Evolutionary conservation across 2,888 invertebrate genomes (phyloP).

Genomic region (Drosophila quinaria): DNA sequence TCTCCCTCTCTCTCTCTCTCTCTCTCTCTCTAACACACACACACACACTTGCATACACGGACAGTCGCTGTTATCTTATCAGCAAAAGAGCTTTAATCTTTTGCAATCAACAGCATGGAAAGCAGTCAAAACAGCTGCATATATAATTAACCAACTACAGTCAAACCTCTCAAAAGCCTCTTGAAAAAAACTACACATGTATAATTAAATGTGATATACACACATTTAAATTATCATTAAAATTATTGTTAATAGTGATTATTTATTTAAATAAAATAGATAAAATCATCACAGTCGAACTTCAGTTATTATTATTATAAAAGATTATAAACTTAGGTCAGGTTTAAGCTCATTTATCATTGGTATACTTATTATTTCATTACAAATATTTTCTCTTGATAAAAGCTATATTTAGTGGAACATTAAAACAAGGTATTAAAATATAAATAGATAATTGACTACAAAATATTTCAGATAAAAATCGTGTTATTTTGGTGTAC

Average conservation of each 20-base stretch:
- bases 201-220: neutral
- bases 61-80: constrained; percentile 61
- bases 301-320: neutral
- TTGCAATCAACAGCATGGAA: constrained; percentile 52
- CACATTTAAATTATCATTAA: neutral
- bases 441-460: neutral
- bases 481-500: neutral
- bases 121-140: constrained; percentile 44
- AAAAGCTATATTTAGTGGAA: neutral
- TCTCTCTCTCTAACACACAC: neutral
- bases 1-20: neutral
- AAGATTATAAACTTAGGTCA: neutral
- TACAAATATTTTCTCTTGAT: neutral
- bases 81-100: constrained; percentile 53
- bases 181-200: neutral
- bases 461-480: neutral
- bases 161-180: neutral
- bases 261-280: neutral
- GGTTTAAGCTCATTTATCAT: no score
- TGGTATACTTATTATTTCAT: no score
- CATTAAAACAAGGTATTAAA: neutral
- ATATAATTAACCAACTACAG: constrained; percentile 33
- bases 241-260: neutral
- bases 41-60: constrained; percentile 16
- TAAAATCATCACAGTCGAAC: neutral